phyloP scores from a whole-genome alignment of 2,797 vertebrate genomes.

The Tenualosa ilisha region DNA sequence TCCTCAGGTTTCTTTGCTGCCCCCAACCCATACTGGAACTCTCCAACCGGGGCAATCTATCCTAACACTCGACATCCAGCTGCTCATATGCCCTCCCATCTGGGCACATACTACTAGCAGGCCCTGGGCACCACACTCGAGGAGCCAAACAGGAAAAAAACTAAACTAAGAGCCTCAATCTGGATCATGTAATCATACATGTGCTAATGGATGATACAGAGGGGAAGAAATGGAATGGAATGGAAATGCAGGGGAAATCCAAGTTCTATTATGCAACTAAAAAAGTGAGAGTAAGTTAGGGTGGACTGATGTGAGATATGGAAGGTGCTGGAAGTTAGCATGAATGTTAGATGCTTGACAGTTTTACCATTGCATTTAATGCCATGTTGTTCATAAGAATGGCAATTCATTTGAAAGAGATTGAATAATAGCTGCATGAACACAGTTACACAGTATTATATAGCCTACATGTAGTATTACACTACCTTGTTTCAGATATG shows the following conservation, averaged over 20 bases:
- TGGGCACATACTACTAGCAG: conserved; percentile 85
- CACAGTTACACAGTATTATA: conserved; percentile 56
- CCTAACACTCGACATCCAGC: conserved; percentile 82
- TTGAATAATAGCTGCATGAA: conserved; percentile 59
- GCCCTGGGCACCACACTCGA: conserved; percentile 6
- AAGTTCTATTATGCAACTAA: neutral
- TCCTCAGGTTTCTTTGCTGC: conserved; percentile 84
- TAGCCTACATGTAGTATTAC: conserved; percentile 52
- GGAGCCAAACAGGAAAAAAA: conserved; percentile 24
- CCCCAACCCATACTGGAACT: conserved; percentile 87
- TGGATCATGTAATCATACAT: neutral
- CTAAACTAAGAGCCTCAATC: neutral
- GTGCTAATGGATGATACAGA: neutral
- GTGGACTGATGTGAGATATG: conserved; percentile 33
- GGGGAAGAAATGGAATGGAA: neutral
- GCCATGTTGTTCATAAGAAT: conserved; percentile 28
- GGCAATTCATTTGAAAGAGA: conserved; percentile 39
- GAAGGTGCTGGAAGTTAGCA: conserved; percentile 15
- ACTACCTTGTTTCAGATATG: conserved; percentile 57
- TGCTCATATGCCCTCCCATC: conserved; percentile 85
- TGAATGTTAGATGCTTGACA: conserved; percentile 1
- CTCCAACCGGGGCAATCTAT: conserved; percentile 83
- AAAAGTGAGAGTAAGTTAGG: neutral
- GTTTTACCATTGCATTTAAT: neutral
- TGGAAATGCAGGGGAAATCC: neutral